These are phyloP conservation scores for Menura novaehollandiae DNA, from an alignment of 2,113 vertebrate genomes.

Conservation along the genomic window DNA sequence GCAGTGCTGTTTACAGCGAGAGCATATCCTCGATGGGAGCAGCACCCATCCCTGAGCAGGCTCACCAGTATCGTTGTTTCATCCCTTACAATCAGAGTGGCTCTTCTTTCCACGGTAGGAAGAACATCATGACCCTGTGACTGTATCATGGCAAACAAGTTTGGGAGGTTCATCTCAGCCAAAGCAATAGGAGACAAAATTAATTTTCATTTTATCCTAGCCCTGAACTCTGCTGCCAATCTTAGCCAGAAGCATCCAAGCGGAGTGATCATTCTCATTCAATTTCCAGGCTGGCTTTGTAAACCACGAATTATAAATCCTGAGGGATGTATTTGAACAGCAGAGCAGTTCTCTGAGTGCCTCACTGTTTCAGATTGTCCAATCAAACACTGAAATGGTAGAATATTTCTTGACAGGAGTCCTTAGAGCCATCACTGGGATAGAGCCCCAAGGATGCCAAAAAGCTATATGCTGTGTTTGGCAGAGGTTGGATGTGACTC, in stretches of 20 bases:
- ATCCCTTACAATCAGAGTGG: neutral
- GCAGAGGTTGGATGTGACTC: neutral
- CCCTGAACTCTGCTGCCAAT: neutral
- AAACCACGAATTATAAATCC: slow-evolving; percentile 4
- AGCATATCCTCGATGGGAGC: neutral
- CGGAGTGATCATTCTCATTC: neutral
- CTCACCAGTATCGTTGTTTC: neutral
- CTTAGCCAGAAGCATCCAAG: neutral
- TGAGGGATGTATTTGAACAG: neutral
- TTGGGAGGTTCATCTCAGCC: neutral
- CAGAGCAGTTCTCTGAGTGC: neutral
- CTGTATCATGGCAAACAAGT: neutral
- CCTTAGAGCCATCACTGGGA: neutral
- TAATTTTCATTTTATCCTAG: neutral
- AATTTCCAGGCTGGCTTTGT: neutral
- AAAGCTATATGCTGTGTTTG: neutral
- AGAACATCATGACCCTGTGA: neutral
- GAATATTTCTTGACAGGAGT: neutral
- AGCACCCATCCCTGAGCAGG: neutral
- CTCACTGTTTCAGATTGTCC: neutral
- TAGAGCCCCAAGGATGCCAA: neutral
- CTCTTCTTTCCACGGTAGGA: neutral
- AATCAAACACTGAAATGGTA: neutral
- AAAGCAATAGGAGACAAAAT: neutral
- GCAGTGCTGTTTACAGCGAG: neutral